Percentiles rank a stretch among this genome's conserved stretches.
These are phyloP conservation scores for Caerostris darwini DNA, from an alignment of 1,140 invertebrate species.

Conservation along the genomic window DNA sequence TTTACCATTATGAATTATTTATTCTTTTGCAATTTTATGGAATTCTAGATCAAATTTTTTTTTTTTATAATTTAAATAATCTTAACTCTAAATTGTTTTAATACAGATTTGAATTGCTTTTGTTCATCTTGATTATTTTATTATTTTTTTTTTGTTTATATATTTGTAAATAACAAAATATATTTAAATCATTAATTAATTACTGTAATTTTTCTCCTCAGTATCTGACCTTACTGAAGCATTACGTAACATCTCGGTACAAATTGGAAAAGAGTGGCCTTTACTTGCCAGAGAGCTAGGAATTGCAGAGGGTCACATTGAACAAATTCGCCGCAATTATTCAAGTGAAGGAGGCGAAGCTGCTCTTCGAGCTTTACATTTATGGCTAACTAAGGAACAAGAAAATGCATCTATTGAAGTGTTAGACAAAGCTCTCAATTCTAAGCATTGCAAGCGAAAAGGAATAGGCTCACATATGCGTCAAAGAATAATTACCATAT, in stretches of 20 bases:
- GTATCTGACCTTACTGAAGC: constrained; percentile 15
- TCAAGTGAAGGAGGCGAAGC: not conserved
- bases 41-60: too few species aligned
- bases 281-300: not conserved
- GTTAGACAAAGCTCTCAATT: constrained; percentile 34
- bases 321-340: not conserved
- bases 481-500: not conserved
- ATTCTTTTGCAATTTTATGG: too few species aligned
- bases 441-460: constrained; percentile 31
- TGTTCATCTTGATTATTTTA: too few species aligned
- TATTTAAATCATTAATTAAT: too few species aligned
- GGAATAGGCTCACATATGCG: constrained; percentile 16
- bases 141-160: too few species aligned
- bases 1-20: too few species aligned
- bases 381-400: not conserved
- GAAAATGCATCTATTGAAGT: not conserved
- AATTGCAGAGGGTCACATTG: constrained; percentile 2
- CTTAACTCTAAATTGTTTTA: too few species aligned
- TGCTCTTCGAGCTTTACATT: not conserved
- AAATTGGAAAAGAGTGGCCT: constrained; percentile 27
- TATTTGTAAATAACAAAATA: too few species aligned
- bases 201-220: not conserved
- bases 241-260: not conserved
- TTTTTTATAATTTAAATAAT: too few species aligned
- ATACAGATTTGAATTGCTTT: too few species aligned